Base-by-base conservation (phyloP, 2,888 invertebrate species). In the Stegana nigrithorax region DNA sequence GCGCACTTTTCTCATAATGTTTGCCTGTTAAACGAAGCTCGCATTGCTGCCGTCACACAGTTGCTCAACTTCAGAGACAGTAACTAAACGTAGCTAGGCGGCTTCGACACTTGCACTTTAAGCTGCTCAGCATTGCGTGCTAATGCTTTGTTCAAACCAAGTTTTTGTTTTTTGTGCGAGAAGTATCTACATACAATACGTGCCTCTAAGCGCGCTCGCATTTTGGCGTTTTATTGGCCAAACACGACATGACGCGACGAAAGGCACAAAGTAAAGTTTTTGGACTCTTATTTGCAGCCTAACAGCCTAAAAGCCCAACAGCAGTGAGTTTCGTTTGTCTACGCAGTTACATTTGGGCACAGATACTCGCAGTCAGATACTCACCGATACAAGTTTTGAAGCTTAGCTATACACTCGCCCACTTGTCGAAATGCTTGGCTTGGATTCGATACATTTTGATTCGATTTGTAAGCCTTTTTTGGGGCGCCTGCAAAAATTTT, bases 111-210 rank as follows among this genome's bases (percentile, higher is more conserved):
- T n/a, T n/a, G n/a, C n/a, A n/a, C n/a, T n/a, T n/a, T n/a, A n/a
- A n/a, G n/a, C n/a, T n/a, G 39, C 26, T 19, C 4, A 45, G 19
- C 19, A 45, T 21, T 10, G 58, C 10, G 72, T 68, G 73, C 59
- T 77, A 75, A 78, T 70, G 66, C 59, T 64, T 69, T 68, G 67
- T 44, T 65, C 66, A 73, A 73, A 78, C 67, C 70, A 63, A n/a
- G n/a, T 50, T 50, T 25, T 14, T 26, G 12, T 47, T n/a, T n/a
- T n/a, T n/a, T n/a, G n/a, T n/a, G n/a, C n/a, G n/a, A n/a, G n/a
- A n/a, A n/a, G n/a, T n/a, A n/a, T n/a, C n/a, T 21, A 47, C 6
- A 12, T 23, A 3, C 6, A 23, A n/a, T 47, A 25, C n/a, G 47
- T 12, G 2, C 19, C 12, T 47, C 25, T 50, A 50, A 50, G 50